Conservation (phyloP, 2,888 invertebrate genomes). For the Trachelus iudaicus region DNA sequence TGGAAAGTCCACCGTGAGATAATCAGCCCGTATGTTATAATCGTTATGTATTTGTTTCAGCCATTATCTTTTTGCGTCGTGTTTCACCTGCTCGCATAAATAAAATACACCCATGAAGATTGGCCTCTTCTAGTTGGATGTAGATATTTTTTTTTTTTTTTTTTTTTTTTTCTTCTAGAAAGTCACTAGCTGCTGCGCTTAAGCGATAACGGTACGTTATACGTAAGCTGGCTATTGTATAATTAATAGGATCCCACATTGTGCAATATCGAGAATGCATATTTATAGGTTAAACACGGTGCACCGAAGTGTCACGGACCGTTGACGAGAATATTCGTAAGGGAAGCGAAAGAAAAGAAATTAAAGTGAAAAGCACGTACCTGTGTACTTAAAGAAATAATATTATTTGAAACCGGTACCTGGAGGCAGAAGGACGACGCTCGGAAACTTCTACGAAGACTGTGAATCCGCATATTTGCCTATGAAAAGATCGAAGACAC, state of each 20-base stretch:
- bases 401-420: background rate
- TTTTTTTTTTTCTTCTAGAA: background rate
- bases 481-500: conserved; percentile 59
- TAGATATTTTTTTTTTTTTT: background rate
- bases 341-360: background rate
- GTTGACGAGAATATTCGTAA: background rate
- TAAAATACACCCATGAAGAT: conserved; percentile 29
- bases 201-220: background rate
- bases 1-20: conserved; percentile 60
- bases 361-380: background rate
- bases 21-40: conserved; percentile 65
- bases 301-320: background rate
- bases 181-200: conserved; percentile 1
- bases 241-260: background rate
- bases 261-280: background rate
- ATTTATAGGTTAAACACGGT: background rate
- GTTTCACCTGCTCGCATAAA: conserved; percentile 51
- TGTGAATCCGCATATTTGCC: conserved; percentile 52
- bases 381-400: background rate
- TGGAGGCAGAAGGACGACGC: background rate
- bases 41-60: conserved; percentile 63
- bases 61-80: conserved; percentile 54
- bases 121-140: background rate
- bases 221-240: background rate
- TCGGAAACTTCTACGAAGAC: conserved; percentile 29